These are phyloP conservation scores for Neogale vison DNA, from an alignment of 2,113 vertebrate genomes.

Conservation along the genomic window DNA sequence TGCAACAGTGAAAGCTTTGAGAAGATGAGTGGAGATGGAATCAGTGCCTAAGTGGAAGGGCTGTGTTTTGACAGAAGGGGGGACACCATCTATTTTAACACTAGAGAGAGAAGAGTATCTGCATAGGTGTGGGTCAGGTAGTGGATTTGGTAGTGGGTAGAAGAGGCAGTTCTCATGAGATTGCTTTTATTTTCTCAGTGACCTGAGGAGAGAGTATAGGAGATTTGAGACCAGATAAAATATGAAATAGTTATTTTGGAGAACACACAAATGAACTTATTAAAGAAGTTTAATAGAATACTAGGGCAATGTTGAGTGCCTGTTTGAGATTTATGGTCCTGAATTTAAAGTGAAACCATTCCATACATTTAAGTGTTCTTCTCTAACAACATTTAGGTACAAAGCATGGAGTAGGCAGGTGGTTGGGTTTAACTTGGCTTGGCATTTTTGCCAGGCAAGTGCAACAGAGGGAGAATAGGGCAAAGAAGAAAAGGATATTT, in stretches of 20 bases:
- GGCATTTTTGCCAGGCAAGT: conserved; percentile 19
- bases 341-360: background rate
- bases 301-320: background rate
- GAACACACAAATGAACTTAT: background rate
- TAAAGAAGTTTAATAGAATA: conserved; percentile 11
- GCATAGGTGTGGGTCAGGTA: background rate
- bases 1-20: background rate
- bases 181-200: background rate
- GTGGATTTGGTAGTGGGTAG: background rate
- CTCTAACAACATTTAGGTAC: background rate
- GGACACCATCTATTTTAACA: background rate
- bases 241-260: conserved; percentile 33
- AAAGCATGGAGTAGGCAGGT: background rate
- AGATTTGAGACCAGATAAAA: background rate
- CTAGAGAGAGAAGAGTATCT: background rate
- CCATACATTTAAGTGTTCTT: background rate
- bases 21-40: background rate
- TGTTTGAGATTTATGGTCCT: conserved; percentile 20
- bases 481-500: background rate
- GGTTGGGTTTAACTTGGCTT: background rate
- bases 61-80: background rate
- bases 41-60: background rate
- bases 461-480: background rate
- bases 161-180: background rate
- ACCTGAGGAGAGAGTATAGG: background rate